These are phyloP conservation scores for Syrphus vitripennis DNA, from an alignment of 2,888 invertebrate genomes.

Conservation along the genomic window DNA sequence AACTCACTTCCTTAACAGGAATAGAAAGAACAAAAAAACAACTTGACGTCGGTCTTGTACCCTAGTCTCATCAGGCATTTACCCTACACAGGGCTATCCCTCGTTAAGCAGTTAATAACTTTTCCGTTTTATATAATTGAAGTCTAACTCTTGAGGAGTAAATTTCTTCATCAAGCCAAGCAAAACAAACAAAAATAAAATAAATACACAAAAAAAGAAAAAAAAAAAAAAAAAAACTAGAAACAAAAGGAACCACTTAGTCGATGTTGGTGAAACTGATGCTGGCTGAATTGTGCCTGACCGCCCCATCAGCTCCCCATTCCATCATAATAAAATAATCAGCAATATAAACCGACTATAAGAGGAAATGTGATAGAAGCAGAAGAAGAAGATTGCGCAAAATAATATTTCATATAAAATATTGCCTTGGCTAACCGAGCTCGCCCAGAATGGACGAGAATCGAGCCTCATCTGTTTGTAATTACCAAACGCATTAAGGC, in stretches of 20 bases:
- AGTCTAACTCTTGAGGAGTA: conserved; percentile 20
- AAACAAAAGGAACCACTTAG: conserved; percentile 64
- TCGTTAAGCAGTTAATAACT: conserved; percentile 70
- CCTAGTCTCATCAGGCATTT: conserved; percentile 6
- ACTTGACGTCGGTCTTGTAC: neutral
- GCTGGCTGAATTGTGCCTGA: neutral
- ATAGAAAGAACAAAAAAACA: neutral
- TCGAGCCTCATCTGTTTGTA: conserved; percentile 69
- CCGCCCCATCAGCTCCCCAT: neutral
- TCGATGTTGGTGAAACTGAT: conserved; percentile 35
- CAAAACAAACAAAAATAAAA: neutral
- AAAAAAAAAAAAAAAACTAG: neutral
- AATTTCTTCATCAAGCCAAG: conserved; percentile 12
- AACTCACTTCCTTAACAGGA: conserved; percentile 46
- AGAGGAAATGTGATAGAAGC: neutral
- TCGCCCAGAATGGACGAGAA: neutral
- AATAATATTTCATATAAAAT: conserved; percentile 61
- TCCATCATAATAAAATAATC: conserved; percentile 3
- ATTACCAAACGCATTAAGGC: conserved; percentile 70
- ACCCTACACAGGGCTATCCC: neutral
- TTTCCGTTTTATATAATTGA: conserved; percentile 62
- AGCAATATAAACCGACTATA: neutral
- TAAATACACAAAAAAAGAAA: too few species aligned
- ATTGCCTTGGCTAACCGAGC: conserved; percentile 23
- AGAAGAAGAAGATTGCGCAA: neutral